Base-by-base conservation (phyloP, 2,888 invertebrate genomes). In the Ophion costatus region DNA sequence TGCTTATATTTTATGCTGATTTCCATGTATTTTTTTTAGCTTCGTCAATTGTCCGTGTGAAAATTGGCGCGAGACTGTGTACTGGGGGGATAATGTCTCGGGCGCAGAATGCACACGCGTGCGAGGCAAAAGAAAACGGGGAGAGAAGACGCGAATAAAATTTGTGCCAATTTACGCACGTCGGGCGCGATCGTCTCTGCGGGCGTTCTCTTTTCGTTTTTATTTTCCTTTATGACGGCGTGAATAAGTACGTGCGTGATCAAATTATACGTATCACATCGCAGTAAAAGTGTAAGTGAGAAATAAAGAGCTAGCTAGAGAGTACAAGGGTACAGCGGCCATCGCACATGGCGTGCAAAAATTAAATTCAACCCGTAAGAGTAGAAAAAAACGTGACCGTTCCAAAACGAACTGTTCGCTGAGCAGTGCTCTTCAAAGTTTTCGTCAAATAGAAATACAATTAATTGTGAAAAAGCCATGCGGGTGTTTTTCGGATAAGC, bases 381-480 rank as follows among this genome's bases (percentile, higher is more conserved):
- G 45, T 59, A 22, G 61, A 22, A 69, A 24, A 7, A 38, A 20
- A 57, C 42, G 11, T 20, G 42, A 64, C 3, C 29, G 38, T 17
- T 14, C 14, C 33, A 11, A 66, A 78, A 84, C 20, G 75, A 82
- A 45, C 10, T n/a, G 63, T 59, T 22, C 61, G 2, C 24, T 24
- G 64, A 20, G 70, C 45, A 66, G 71, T 76, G 45, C 57, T 20
- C 42, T 51, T n/a, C 42, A 33, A 78, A 78, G 71, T 78, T 76
- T 14, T 79, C 67, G 67, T 83, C 70, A 74, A 78, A 74, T 75
- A 75, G 61, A 45, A 61, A 59, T 61, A 33, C 71, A 66, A 73
- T 74, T 74, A 70, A 82, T 67, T 77, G 82, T 51, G 51, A 51
- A 80, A 71, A 67, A 69, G 45, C 45, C 56, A 63, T 69, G 75